Conservation (phyloP, 2,888 invertebrate genomes). For the Athalia rosae region DNA sequence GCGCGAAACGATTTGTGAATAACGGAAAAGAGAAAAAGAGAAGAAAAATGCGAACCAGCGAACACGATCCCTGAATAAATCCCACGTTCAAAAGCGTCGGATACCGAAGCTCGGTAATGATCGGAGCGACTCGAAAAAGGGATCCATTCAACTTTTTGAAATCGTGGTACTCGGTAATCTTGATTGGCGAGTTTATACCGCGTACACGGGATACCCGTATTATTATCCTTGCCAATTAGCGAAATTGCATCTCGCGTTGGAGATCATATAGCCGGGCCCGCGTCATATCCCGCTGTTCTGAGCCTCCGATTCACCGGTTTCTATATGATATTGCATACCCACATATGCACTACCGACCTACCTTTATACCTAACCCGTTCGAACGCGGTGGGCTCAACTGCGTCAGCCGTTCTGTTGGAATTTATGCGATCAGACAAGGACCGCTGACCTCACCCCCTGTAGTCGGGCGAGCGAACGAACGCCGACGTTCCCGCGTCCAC, state of each 20-base stretch:
- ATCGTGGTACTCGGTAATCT: slow-evolving; percentile 7
- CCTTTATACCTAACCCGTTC: neutral
- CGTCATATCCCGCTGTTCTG: slow-evolving; percentile 35
- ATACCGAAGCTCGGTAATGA: too few relatives aligned
- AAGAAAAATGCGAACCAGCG: too few relatives aligned
- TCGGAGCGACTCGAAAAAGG: neutral
- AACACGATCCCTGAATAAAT: too few relatives aligned
- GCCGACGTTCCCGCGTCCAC: neutral
- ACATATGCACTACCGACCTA: neutral
- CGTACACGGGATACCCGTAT: slow-evolving; percentile 14
- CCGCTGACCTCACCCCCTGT: slow-evolving; percentile 15
- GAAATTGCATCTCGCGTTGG: slow-evolving; percentile 57
- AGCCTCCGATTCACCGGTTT: slow-evolving; percentile 34
- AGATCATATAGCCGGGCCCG: slow-evolving; percentile 44
- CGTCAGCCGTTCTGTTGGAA: slow-evolving; percentile 36
- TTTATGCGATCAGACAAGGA: slow-evolving; percentile 44
- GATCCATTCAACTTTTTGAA: slow-evolving; percentile 9
- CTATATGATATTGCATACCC: neutral
- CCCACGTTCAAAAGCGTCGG: too few relatives aligned
- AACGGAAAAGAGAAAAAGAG: too few relatives aligned
- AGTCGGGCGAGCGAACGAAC: slow-evolving; percentile 20
- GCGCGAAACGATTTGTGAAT: too few relatives aligned
- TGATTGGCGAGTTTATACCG: neutral
- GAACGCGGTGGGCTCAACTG: slow-evolving; percentile 41
- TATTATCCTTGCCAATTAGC: slow-evolving; percentile 62